Conservation (phyloP, 1,140 invertebrate species). For the Drosophila varians region DNA sequence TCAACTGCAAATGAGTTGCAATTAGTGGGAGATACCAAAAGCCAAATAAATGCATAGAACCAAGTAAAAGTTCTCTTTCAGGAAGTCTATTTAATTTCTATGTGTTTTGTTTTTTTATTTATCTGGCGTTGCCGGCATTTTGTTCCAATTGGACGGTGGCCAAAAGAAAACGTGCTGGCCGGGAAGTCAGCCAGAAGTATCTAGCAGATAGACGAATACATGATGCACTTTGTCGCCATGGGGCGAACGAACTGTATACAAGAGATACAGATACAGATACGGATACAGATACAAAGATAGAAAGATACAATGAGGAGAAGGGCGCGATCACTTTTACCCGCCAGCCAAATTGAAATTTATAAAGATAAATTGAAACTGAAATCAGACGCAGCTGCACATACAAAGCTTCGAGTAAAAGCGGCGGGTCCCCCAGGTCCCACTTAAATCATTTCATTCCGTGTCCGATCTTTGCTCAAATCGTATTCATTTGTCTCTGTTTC, state of each 20-base stretch:
- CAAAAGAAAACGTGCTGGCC: constrained; percentile 53
- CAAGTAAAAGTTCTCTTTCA: constrained; percentile 53
- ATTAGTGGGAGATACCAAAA: constrained; percentile 35
- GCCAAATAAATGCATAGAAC: constrained; percentile 39
- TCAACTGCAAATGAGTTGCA: constrained; percentile 44
- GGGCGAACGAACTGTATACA: constrained; percentile 43
- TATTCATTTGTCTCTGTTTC: too few species aligned
- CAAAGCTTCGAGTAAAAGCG: constrained; percentile 61
- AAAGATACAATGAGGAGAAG: constrained; percentile 36
- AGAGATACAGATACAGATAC: constrained; percentile 13
- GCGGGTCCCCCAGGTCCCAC: too few species aligned
- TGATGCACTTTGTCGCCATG: constrained; percentile 53
- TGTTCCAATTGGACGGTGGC: constrained; percentile 74
- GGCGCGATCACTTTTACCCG: constrained; percentile 21
- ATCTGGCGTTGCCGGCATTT: constrained; percentile 70
- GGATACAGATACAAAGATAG: background rate
- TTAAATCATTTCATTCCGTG: constrained; percentile 56
- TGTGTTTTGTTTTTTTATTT: too few species aligned
- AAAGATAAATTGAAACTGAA: constrained; percentile 75
- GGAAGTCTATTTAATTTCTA: too few species aligned
- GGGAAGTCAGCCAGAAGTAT: constrained; percentile 55
- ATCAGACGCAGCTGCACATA: constrained; percentile 55
- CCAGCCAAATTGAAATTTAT: constrained; percentile 69
- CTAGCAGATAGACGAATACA: constrained; percentile 35
- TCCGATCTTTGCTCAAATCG: constrained; percentile 33